phyloP scores from a whole-genome alignment of 2,888 invertebrate genomes.

The Ectropis crepuscularia region DNA sequence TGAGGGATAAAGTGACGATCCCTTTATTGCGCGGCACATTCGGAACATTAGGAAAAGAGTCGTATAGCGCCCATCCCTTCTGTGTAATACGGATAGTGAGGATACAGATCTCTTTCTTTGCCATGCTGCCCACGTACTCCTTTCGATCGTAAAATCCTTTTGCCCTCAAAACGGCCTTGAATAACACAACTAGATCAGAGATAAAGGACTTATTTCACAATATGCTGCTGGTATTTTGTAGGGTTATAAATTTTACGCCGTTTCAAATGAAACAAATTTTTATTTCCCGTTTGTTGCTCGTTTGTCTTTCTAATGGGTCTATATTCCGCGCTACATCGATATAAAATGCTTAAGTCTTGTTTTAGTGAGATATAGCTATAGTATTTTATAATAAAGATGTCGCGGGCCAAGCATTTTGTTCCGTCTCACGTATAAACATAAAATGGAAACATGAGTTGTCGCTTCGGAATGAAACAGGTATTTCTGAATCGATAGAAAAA shows the following conservation, averaged over 20 bases:
- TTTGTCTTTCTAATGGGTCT: slow-evolving; percentile 47
- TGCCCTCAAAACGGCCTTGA: slow-evolving; percentile 58
- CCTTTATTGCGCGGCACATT: slow-evolving; percentile 37
- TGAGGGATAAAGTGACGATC: slow-evolving; percentile 34
- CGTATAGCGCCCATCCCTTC: slow-evolving; percentile 54
- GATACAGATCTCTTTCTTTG: slow-evolving; percentile 53
- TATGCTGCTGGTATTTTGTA: slow-evolving; percentile 52
- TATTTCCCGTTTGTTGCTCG: slow-evolving; percentile 43
- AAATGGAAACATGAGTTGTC: slow-evolving; percentile 34
- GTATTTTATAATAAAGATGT: slow-evolving; percentile 44
- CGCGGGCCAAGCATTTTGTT: slow-evolving; percentile 31
- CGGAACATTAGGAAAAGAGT: slow-evolving; percentile 50
- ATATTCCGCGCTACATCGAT: slow-evolving; percentile 44
- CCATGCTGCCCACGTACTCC: slow-evolving; percentile 57
- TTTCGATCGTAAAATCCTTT: slow-evolving; percentile 62
- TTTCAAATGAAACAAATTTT: slow-evolving; percentile 45
- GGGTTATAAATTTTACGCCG: slow-evolving; percentile 40
- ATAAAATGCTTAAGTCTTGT: slow-evolving; percentile 46
- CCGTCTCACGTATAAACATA: slow-evolving; percentile 29
- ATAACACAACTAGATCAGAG: slow-evolving; percentile 60
- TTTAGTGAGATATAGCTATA: slow-evolving; percentile 45
- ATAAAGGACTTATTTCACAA: slow-evolving; percentile 57
- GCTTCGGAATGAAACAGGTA: slow-evolving; percentile 26
- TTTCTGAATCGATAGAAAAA: slow-evolving; percentile 32
- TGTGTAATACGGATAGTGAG: slow-evolving; percentile 54